phyloP scores from a whole-genome alignment of 1,140 invertebrate genomes.

The Temnothorax curvispinosus region DNA sequence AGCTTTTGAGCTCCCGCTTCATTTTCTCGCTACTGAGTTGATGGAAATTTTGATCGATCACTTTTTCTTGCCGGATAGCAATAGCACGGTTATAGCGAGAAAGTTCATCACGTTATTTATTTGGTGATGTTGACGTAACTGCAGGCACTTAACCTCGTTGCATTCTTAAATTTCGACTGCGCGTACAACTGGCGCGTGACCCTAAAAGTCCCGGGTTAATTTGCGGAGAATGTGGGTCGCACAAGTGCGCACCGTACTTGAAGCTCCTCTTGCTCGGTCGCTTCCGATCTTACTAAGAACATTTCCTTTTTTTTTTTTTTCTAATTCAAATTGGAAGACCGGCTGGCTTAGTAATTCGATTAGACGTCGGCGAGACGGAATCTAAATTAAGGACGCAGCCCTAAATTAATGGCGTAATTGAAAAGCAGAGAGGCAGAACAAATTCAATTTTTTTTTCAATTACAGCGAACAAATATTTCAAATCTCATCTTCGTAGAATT shows the following conservation, averaged over 20 bases:
- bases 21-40: slow-evolving; percentile 18
- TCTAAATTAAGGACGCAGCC: not conserved
- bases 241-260: slow-evolving; percentile 1
- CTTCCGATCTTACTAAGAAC: slow-evolving; percentile 17
- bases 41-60: slow-evolving; percentile 1
- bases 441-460: not conserved
- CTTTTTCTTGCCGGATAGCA: not conserved
- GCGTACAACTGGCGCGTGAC: slow-evolving; percentile 20
- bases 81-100: not conserved
- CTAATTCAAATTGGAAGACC: slow-evolving; percentile 8
- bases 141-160: slow-evolving; percentile 32
- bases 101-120: slow-evolving; percentile 35
- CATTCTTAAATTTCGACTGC: slow-evolving; percentile 40
- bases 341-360: slow-evolving; percentile 29
- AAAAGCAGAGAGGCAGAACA: not conserved
- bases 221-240: slow-evolving; percentile 38
- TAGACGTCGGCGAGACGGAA: not conserved
- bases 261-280: not conserved
- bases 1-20: not conserved
- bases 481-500: not conserved
- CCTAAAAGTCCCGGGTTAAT: slow-evolving; percentile 40
- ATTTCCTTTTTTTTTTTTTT: slow-evolving; percentile 19
- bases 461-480: not conserved
- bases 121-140: slow-evolving; percentile 27
- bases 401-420: slow-evolving; percentile 22